Conservation (phyloP, 2,888 invertebrate genomes). For the Amphipoea oculea region DNA sequence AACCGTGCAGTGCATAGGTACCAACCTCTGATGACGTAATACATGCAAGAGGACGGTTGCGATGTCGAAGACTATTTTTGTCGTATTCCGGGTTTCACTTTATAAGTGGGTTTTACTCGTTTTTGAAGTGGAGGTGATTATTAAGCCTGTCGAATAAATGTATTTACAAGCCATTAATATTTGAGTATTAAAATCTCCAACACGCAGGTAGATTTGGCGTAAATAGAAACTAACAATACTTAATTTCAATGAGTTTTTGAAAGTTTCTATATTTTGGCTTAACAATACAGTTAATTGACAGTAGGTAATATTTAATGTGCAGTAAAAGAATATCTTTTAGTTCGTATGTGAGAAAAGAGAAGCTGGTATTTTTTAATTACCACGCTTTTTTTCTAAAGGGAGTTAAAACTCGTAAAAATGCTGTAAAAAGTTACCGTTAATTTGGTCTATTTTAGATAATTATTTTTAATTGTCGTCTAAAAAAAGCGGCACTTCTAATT, state of each 20-base stretch:
- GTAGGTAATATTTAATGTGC: background rate
- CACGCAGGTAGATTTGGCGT: background rate
- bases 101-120: slow-evolving; percentile 26
- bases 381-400: background rate
- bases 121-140: background rate
- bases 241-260: background rate
- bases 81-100: slow-evolving; percentile 57
- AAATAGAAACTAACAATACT: background rate
- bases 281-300: background rate
- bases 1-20: slow-evolving; percentile 41
- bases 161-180: too few relatives aligned
- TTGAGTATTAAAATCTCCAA: background rate
- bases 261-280: background rate
- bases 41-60: slow-evolving; percentile 29
- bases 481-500: background rate
- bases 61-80: slow-evolving; percentile 18
- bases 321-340: background rate
- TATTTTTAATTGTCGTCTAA: slow-evolving; percentile 10
- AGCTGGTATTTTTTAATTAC: background rate
- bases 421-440: background rate
- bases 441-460: slow-evolving; percentile 11
- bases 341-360: slow-evolving; percentile 15
- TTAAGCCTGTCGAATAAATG: background rate
- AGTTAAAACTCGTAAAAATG: slow-evolving; percentile 3
- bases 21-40: slow-evolving; percentile 27